Evolutionary conservation across 2,113 vertebrate species (phyloP).

Genomic region (Otus sunia): DNA sequence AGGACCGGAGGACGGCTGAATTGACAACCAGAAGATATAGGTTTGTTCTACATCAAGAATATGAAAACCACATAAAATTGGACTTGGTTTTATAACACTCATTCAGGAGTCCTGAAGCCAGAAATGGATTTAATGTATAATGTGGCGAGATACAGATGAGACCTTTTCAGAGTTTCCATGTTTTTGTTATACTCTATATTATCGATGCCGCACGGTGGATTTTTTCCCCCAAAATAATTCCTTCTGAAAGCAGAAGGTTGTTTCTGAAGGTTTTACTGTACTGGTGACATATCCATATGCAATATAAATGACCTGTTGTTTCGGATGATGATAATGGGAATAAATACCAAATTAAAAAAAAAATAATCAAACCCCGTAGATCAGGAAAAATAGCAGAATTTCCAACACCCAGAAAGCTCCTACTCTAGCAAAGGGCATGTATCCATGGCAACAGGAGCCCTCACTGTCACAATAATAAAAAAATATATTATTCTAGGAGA

Average conservation of each 20-base stretch:
- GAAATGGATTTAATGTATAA: conserved; percentile 18
- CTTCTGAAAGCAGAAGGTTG: not conserved
- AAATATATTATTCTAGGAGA: conserved; percentile 56
- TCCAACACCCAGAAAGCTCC: conserved; percentile 54
- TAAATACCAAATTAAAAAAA: conserved; percentile 40
- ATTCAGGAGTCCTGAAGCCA: not conserved
- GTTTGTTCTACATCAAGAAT: not conserved
- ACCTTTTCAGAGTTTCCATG: not conserved
- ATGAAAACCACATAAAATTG: not conserved
- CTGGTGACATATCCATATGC: not conserved
- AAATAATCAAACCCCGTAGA: not conserved
- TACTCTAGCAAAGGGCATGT: conserved; percentile 56
- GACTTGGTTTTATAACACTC: conserved; percentile 3
- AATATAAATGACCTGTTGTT: conserved; percentile 39
- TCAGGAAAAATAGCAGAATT: conserved; percentile 38
- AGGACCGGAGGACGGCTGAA: not conserved
- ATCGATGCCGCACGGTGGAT: not conserved
- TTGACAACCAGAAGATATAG: not conserved
- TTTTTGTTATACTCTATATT: not conserved
- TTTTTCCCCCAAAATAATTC: not conserved
- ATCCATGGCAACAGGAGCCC: conserved; percentile 64
- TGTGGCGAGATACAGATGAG: conserved; percentile 5
- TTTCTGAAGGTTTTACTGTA: not conserved
- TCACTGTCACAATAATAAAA: conserved; percentile 70
- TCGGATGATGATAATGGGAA: not conserved